Evolutionary conservation across 2,113 vertebrate species (phyloP).

Genomic region (Crotalus helleri): DNA sequence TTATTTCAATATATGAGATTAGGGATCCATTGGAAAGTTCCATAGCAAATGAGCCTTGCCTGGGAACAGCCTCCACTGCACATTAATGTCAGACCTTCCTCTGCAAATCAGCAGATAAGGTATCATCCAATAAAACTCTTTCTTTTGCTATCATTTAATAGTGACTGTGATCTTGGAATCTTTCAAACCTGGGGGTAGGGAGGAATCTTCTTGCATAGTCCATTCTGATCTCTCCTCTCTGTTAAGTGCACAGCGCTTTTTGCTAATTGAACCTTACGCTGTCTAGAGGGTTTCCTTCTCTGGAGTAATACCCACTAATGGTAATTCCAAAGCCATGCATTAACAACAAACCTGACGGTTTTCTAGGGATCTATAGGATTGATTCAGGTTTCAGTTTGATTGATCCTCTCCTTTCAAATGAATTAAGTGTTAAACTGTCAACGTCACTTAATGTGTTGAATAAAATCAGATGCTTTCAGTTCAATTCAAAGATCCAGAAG

Average conservation of each 20-base stretch:
- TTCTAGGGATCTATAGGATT: background rate
- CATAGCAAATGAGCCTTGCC: background rate
- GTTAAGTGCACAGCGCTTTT: background rate
- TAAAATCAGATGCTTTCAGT: background rate
- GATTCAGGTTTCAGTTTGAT: background rate
- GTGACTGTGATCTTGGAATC: background rate
- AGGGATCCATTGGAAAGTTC: background rate
- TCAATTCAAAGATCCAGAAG: background rate
- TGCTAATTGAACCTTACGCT: background rate
- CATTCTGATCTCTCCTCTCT: background rate
- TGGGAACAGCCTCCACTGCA: background rate
- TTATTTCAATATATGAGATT: background rate
- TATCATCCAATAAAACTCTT: background rate
- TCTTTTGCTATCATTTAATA: background rate
- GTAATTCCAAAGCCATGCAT: background rate
- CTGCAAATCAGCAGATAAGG: background rate
- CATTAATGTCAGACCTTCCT: background rate
- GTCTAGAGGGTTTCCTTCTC: background rate
- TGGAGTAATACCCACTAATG: background rate
- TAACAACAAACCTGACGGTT: background rate
- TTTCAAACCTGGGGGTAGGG: background rate
- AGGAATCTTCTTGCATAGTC: background rate
- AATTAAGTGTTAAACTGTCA: background rate
- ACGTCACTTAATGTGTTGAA: background rate
- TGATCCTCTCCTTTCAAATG: background rate